Evolutionary conservation across 2,797 vertebrate species (phyloP).

Genomic region (Characodon lateralis): DNA sequence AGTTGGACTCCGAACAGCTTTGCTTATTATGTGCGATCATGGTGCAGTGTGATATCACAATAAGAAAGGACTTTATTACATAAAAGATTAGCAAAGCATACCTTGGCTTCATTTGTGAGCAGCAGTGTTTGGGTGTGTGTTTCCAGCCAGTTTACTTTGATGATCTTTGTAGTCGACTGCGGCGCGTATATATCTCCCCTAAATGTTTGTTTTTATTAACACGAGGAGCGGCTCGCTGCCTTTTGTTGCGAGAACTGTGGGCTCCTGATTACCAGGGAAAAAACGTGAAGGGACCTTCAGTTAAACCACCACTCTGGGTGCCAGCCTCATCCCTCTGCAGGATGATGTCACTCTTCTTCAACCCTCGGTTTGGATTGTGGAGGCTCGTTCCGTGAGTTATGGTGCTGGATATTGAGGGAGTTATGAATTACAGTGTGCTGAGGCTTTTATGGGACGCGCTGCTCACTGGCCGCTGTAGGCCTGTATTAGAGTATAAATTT

Average conservation of each 20-base stretch:
- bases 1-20: conserved; percentile 59
- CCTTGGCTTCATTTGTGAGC: conserved; percentile 63
- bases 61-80: conserved; percentile 71
- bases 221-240: conserved; percentile 59
- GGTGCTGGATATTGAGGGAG: conserved; percentile 63
- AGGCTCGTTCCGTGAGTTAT: conserved; percentile 63
- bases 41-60: conserved; percentile 61
- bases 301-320: conserved; percentile 44
- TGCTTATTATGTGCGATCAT: conserved; percentile 69
- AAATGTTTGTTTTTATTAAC: conserved; percentile 75
- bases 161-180: conserved; percentile 65
- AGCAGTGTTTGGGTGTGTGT: conserved; percentile 61
- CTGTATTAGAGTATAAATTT: conserved; percentile 72
- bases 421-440: conserved; percentile 67
- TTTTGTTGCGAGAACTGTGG: conserved; percentile 61
- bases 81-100: conserved; percentile 69
- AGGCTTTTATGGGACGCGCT: conserved; percentile 60
- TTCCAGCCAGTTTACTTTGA: conserved; percentile 64
- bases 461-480: conserved; percentile 58
- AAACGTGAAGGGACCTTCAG: conserved; percentile 35
- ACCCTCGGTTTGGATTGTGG: conserved; percentile 56
- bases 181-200: conserved; percentile 51
- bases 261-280: conserved; percentile 56
- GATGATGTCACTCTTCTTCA: conserved; percentile 76
- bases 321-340: conserved; percentile 69